Evolutionary conservation across 2,113 vertebrate species (phyloP), one percentile per base, ranked within the genome.

Genomic region (Shinisaurus crocodilurus): DNA sequence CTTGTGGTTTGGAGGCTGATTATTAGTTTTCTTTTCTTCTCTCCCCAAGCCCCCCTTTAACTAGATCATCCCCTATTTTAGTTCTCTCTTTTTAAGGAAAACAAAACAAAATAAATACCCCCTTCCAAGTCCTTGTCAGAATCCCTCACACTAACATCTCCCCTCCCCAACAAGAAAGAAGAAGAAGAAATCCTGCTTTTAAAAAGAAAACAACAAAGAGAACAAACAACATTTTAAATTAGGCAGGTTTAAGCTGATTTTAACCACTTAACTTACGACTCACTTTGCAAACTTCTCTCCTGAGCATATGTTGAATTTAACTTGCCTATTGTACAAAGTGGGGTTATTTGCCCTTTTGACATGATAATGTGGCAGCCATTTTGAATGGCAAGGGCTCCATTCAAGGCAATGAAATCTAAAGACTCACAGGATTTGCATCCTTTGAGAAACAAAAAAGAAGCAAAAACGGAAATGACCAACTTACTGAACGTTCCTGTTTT

Each of bases 11-110:
- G 93, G 93, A 96, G 91, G 92, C 93, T 93, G 94, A 96, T 96
- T 95, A 95, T 94, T 96, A 96, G 92, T 95, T 96, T 95, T 95
- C 95, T 92, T 94, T 95, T 96, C 93, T 96, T 90, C 80, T 63
- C 84, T 57, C 48, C 83, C 88, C 80, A 43, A 91, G 94, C 86
- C 89, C 76, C 74, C 85, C 90, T 92, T 95, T 93, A 96, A 96
- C 91, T 95, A 90, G 93, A 96, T 95, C 89, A 94, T 93, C 92
- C 95, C 84, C 88, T 94, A 89, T 95, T 96, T 95, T 92, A 90
- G 87, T 92, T 92, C 86, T 89, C 89, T 91, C 90, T 96, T 95
- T 96, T 91, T 94, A 92, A 94, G 90, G 94, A 93, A 96, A 97
- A 94, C 90, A 94, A 96, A 97, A 95, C 91, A 96, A 95, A 95